A percentile compares a stretch with the other conserved stretches of the same genome.
phyloP scores from a whole-genome alignment of 30 jellyfish, hydroid and myxozoan species.

The Phacellophora camtschatica region DNA sequence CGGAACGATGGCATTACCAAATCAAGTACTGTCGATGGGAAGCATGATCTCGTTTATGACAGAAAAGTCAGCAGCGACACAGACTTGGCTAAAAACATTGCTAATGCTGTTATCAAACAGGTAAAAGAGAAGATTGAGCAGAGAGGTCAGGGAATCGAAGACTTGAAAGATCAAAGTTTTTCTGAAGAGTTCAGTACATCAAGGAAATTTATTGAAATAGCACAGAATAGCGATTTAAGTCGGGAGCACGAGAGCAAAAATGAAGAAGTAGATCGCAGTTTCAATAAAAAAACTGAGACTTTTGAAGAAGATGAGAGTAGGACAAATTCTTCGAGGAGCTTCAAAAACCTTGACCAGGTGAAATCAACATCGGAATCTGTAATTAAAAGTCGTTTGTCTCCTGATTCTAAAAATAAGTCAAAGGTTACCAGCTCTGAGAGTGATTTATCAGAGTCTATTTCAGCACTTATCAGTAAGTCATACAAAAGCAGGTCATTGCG shows the following conservation, averaged over 20 bases:
- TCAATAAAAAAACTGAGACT: background rate
- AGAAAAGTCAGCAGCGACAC: background rate
- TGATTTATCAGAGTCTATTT: background rate
- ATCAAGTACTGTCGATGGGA: background rate
- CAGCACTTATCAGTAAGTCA: background rate
- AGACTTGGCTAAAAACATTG: background rate
- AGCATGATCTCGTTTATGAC: background rate
- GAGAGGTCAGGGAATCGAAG: background rate
- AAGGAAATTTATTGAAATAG: background rate
- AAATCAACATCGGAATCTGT: background rate
- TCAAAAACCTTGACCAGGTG: background rate
- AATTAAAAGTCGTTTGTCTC: background rate
- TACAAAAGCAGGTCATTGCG: background rate
- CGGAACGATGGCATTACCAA: background rate
- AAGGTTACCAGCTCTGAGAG: background rate
- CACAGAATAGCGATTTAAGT: background rate
- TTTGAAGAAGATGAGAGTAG: background rate
- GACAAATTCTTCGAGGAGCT: background rate
- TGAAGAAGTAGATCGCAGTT: background rate
- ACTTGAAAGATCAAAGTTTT: constrained; percentile 2
- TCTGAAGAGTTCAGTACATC: constrained; percentile 51
- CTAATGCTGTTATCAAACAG: background rate
- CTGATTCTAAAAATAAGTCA: background rate
- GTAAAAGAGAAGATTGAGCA: constrained; percentile 1
- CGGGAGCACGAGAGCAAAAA: background rate